A percentile compares a stretch with the other conserved stretches of the same genome.
These are phyloP conservation scores for Pimpla rufipes DNA, from an alignment of 2,888 invertebrate genomes.

Conservation along the genomic window DNA sequence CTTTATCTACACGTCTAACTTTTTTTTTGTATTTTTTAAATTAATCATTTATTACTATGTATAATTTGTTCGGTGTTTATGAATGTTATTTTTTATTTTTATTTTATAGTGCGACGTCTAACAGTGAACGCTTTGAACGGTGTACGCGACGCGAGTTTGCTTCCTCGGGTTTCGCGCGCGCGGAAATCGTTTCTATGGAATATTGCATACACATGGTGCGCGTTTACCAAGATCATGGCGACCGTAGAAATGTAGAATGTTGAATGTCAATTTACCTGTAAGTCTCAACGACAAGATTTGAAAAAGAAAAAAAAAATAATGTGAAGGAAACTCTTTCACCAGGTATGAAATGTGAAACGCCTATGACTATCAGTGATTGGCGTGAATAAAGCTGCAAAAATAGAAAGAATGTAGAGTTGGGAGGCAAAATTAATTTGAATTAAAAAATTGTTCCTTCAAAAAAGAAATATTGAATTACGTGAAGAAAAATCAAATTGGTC, in stretches of 20 bases:
- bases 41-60: constrained; percentile 42
- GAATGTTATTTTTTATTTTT: constrained; percentile 48
- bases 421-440: constrained; percentile 35
- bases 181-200: constrained; percentile 10
- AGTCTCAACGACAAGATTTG: constrained; percentile 26
- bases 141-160: constrained; percentile 46
- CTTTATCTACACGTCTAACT: not conserved
- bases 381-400: constrained; percentile 32
- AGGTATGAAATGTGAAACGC: constrained; percentile 37
- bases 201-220: constrained; percentile 58
- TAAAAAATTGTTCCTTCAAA: no score
- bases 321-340: constrained; percentile 33
- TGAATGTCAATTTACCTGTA: not conserved
- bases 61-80: constrained; percentile 17
- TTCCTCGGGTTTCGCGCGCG: constrained; percentile 19
- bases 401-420: constrained; percentile 23
- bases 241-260: constrained; percentile 61
- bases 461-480: not conserved
- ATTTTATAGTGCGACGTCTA: constrained; percentile 49
- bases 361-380: constrained; percentile 30
- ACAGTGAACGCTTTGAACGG: constrained; percentile 54
- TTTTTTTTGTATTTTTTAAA: constrained; percentile 27
- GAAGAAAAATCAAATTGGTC: constrained; percentile 10
- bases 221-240: constrained; percentile 71
- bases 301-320: not conserved